Base-by-base conservation (phyloP, 2,888 invertebrate species). In the Himalopsyche anomala region DNA sequence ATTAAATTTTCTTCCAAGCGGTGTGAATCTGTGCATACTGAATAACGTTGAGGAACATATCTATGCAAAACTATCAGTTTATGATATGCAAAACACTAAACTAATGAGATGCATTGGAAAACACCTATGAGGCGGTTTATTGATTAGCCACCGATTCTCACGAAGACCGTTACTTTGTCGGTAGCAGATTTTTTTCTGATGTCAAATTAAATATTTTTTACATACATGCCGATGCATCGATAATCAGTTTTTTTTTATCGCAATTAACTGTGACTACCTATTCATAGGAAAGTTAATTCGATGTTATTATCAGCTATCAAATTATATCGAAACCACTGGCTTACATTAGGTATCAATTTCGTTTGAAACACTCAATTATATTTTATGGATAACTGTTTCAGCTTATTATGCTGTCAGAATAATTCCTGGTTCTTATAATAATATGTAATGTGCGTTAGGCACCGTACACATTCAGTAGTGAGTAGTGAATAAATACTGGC, bases 161-260 rank as follows among this genome's bases (percentile, higher is more conserved):
- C 36, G 74, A 3, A 1, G 36, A 28, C 74, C 74, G 74, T 74
- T 74, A 74, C 15, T 74, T 74, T 74, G 74, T 11, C 74, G 74
- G 74, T 74, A 74, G 74, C 74, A 1, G 15, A 36, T 74, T 74
- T 74, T 74, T 74, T 19, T 36, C 5, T 15, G 6, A 36, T 36
- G 36, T 74, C 74, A 74, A 74, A 74, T 74, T 74, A 74, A 74
- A 74, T 74, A 74, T 74, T 74, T 74, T 74, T 74, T 74, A 74
- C 74, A 15, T 36, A 74, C 74, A 28, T 74, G 74, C 74, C 74
- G 38, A 74, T 74, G 74, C 74, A 74, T 74, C 74, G 36, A 36
- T 74, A 74, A 74, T 74, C 8, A 74, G 74, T 74, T 74, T 74
- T 74, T 40, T 62, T 74, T 74, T 38, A 74, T 36, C 12, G 36